Base-by-base conservation (phyloP, 2,888 invertebrate species). In the Saturnia japonica region DNA sequence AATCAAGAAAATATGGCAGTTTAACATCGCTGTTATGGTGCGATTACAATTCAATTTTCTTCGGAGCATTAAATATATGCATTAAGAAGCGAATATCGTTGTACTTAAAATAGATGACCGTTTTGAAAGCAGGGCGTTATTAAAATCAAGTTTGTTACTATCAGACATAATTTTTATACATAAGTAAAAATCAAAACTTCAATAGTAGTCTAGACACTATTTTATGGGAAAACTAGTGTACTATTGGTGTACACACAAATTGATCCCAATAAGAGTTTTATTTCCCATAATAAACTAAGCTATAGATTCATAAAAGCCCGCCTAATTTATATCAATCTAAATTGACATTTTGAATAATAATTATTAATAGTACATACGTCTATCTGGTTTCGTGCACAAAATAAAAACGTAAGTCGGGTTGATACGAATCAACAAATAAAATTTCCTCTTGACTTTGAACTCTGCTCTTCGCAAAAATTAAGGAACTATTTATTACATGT, bases 21-120 rank as follows among this genome's bases (percentile, higher is more conserved):
- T 88, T 87, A 88, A 84, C 86, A 88, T 88, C 87, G 84, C 87
- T 85, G 83, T 83, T 82, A 82, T 81, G 83, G 80, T 78, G 84
- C 88, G 90, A 91, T 91, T 91, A 90, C 91, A 90, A 87, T 88
- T 91, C 88, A 90, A 91, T 91, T 91, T 89, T 86, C 85, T 86
- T 77, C 82, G 40, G 80, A 82, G 80, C 79, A 82, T 82, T 86
- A 86, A 88, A 84, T 83, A 81, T 78, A 80, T 81, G 80, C 84
- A 82, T 84, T 84, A 82, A 78, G 68, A 78, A 80, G 77, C 75
- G 77, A 74, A 79, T 74, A 77, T 77, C 76, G 73, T 73, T 54
- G 34, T 11, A 76, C 75, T 77, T 77, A 76, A 74, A 67, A 77
- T 74, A 75, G 75, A 81, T 82, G 80, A 80, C 81, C 80, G 74